These are phyloP conservation scores for Psittacara wagleri DNA, from an alignment of 2,113 vertebrate genomes.

Conservation along the genomic window DNA sequence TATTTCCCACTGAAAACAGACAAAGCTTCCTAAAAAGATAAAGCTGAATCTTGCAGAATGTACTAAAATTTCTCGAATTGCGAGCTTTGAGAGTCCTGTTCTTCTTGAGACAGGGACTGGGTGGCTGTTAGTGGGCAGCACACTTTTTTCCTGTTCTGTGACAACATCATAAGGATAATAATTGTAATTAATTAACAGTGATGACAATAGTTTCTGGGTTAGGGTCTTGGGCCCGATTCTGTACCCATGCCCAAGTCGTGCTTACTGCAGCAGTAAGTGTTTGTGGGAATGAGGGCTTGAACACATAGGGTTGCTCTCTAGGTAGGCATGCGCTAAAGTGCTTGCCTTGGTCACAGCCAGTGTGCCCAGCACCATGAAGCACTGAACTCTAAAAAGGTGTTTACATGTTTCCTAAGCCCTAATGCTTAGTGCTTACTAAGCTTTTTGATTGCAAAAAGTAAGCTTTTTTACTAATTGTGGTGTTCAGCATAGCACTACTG, in stretches of 20 bases:
- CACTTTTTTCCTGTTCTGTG: accelerated
- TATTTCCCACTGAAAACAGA: neutral
- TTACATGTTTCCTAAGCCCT: neutral
- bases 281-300: neutral
- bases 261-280: neutral
- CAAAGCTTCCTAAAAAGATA: neutral
- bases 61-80: neutral
- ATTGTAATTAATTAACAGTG: neutral
- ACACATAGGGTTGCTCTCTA: neutral
- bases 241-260: neutral
- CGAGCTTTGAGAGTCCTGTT: neutral
- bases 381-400: neutral
- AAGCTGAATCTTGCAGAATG: neutral
- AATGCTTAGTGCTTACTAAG: neutral
- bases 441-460: neutral
- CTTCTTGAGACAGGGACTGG: neutral
- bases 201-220: neutral
- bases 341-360: neutral
- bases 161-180: neutral
- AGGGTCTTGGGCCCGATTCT: neutral
- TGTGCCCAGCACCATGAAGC: neutral
- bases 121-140: neutral
- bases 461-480: neutral
- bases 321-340: neutral
- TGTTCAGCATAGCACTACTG: neutral